Evolutionary conservation across 2,113 vertebrate species (phyloP).

Genomic region (Grus americana): DNA sequence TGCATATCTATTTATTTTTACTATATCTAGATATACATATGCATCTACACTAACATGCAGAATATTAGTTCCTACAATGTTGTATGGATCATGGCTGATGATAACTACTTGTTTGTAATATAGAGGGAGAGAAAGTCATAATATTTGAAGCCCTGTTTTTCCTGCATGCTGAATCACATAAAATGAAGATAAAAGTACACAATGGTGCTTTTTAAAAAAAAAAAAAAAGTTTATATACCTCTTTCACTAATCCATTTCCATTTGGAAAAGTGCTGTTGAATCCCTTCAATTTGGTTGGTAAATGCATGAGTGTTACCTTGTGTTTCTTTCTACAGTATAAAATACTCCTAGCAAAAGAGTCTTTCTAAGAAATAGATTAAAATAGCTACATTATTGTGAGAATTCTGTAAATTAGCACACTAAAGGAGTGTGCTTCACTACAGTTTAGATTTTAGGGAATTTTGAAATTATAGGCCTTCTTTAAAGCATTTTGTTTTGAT

Average conservation of each 20-base stretch:
- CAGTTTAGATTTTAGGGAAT: background rate
- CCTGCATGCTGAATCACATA: background rate
- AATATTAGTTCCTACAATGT: background rate
- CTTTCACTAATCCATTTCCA: background rate
- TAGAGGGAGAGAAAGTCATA: background rate
- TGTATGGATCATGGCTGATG: background rate
- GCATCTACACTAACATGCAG: background rate
- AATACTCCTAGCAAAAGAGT: background rate
- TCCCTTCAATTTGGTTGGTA: background rate
- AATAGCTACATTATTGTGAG: background rate
- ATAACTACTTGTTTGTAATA: background rate
- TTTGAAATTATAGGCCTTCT: background rate
- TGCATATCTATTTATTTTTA: background rate
- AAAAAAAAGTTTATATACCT: too few species aligned
- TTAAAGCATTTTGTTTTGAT: background rate
- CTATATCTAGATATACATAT: background rate
- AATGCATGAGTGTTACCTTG: background rate
- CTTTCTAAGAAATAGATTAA: background rate
- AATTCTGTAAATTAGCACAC: background rate
- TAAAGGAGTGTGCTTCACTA: background rate
- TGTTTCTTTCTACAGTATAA: background rate
- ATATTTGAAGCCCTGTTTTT: background rate
- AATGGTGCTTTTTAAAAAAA: too few species aligned
- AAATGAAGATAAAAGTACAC: background rate
- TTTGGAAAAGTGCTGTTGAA: background rate